These are phyloP conservation scores for Myzus persicae DNA, from an alignment of 1,140 invertebrate genomes.

Conservation along the genomic window DNA sequence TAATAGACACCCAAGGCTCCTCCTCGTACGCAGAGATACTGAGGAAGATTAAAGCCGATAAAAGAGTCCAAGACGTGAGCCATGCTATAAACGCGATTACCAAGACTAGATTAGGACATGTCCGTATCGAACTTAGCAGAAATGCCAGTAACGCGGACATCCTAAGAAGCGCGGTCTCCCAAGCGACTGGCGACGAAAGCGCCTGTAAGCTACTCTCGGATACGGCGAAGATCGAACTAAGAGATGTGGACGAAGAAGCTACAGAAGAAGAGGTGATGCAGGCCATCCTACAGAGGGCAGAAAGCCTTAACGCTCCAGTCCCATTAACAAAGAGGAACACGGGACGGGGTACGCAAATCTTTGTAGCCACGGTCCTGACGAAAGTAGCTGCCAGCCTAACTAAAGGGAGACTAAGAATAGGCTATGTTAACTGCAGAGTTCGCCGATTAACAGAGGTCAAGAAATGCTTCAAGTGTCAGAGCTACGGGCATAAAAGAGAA, in stretches of 20 bases:
- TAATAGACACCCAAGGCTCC: too few species aligned
- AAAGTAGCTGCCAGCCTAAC: too few species aligned
- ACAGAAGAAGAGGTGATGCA: neutral
- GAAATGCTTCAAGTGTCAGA: too few species aligned
- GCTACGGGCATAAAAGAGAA: too few species aligned
- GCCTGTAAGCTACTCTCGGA: neutral
- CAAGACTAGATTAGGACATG: neutral
- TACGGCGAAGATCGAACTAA: neutral
- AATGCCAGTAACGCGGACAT: neutral
- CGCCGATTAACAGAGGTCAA: too few species aligned
- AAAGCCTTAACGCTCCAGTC: too few species aligned
- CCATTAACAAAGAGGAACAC: too few species aligned
- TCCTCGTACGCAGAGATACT: neutral
- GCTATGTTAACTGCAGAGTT: too few species aligned
- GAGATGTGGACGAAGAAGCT: neutral
- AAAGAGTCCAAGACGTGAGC: neutral
- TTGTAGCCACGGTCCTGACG: too few species aligned
- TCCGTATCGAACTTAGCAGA: neutral
- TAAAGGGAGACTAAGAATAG: too few species aligned
- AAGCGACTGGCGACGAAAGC: neutral
- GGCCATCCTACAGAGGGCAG: neutral
- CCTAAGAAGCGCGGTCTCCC: neutral
- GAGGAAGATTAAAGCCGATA: neutral
- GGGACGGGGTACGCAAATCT: too few species aligned
- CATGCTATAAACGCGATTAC: neutral